Evolutionary conservation across 2,113 vertebrate species (phyloP).

Genomic region (Tachycineta bicolor): DNA sequence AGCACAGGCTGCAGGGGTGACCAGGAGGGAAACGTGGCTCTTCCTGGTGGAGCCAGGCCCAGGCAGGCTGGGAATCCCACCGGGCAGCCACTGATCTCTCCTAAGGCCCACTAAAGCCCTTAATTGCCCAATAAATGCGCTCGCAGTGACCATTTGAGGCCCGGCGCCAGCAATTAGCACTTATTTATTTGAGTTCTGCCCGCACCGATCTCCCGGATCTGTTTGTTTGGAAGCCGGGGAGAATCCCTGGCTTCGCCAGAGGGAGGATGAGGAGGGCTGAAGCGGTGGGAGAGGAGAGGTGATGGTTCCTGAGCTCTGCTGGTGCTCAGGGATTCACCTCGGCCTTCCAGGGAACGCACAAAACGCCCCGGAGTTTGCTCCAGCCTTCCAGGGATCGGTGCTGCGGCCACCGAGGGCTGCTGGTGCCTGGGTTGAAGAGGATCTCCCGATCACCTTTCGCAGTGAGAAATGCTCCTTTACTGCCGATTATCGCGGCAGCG

Average conservation of each 20-base stretch:
- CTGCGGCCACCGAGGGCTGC: neutral
- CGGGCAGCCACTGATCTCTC: slow-evolving; percentile 27
- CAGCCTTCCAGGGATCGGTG: neutral
- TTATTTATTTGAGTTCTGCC: slow-evolving; percentile 66
- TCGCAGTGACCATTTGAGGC: neutral
- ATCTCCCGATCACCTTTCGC: neutral
- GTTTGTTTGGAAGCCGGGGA: neutral
- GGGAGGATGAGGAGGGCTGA: neutral
- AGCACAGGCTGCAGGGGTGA: neutral
- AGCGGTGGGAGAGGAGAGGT: accelerated
- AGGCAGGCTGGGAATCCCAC: neutral
- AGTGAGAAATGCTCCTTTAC: neutral
- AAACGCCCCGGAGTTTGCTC: neutral
- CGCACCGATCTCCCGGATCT: neutral
- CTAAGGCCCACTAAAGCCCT: slow-evolving; percentile 54
- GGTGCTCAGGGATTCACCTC: accelerated
- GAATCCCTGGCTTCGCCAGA: accelerated
- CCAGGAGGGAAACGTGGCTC: accelerated
- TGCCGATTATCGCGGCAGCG: neutral
- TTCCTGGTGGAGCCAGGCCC: neutral
- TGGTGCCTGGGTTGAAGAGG: neutral
- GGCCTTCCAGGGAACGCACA: accelerated
- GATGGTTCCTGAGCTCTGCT: neutral
- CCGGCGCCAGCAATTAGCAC: slow-evolving; percentile 70
- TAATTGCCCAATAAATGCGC: slow-evolving; percentile 79